Evolutionary conservation across 2,113 vertebrate genomes (phyloP), one percentile per base, ranked within the genome.

Genomic region (Atractosteus spatula): DNA sequence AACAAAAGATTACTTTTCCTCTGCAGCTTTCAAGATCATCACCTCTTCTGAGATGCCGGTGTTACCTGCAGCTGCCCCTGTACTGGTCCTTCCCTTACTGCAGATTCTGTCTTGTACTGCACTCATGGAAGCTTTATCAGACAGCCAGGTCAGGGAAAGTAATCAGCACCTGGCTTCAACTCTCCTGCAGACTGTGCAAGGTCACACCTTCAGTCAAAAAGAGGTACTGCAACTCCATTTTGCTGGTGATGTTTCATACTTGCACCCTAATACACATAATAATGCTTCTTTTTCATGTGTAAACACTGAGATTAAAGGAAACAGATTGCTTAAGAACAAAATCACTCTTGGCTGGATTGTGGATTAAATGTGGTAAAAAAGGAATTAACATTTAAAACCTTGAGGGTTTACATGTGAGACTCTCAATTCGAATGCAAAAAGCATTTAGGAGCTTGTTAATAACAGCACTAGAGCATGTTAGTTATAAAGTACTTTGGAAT

Each of bases 31-130:
- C 75, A 92, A 87, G 82, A 71, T 98, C 51, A 77, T 92, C 47
- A 90, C 89, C 1, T 81, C 16, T 71, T 71, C 89, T 42, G 86
- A 89, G 68, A 71, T 62, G 42, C 71, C 0, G 80, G 82, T 62
- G 8, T 70, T 84, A 0, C 89, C 91, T 3, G 82, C 83, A 74
- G 82, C 86, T 13, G 87, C 91, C 41, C 83, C 83, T 0, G 70
- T 92, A 70, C 81, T 99, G 71, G 81, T 95, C 71, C 92, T 97
- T 78, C 97, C 97, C 0, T 74, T 96, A 16, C 90, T 99, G 42
- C 96, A 98, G 85, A 92, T 99, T 2, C 77, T 96, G 3, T 94
- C 94, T 77, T 95, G 91, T 55, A 66, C 89, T 0, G 13, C 85
- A 7, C 79, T 94, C 71, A 92, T 92, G 41, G 94, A 95, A 69